These are phyloP conservation scores for Stegodyphus mimosarum DNA, from an alignment of 1,140 invertebrate genomes.

Conservation along the genomic window DNA sequence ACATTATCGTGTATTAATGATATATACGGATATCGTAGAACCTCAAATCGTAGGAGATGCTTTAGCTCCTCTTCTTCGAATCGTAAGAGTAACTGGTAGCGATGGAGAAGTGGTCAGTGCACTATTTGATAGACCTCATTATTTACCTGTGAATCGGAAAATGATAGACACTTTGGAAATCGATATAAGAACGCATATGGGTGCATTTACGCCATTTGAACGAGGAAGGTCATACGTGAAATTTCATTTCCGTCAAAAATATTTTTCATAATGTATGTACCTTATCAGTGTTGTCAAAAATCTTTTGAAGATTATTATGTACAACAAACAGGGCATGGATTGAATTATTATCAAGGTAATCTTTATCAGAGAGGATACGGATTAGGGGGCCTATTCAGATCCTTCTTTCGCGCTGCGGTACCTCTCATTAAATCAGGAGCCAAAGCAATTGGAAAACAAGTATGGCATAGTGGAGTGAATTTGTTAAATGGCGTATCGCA, in stretches of 20 bases:
- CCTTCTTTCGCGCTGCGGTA: neutral
- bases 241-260: constrained; percentile 10
- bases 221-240: constrained; percentile 9
- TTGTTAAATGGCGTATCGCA: neutral
- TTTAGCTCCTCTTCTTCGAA: neutral
- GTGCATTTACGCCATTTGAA: neutral
- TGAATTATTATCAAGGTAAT: constrained; percentile 4
- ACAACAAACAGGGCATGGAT: neutral
- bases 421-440: constrained; percentile 6
- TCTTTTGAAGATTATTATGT: constrained; percentile 4
- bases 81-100: neutral
- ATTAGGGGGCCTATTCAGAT: neutral
- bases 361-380: constrained; percentile 1
- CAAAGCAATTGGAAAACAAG: constrained; percentile 5
- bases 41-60: constrained; percentile 5
- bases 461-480: neutral
- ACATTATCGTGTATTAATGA: neutral
- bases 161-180: constrained; percentile 3
- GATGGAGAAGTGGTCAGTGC: neutral
- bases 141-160: constrained; percentile 7
- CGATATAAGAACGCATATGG: constrained; percentile 7
- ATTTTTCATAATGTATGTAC: neutral
- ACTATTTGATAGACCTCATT: neutral
- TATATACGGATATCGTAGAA: constrained; percentile 8
- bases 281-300: constrained; percentile 1